Percentiles rank a stretch among this genome's conserved stretches.
These are phyloP conservation scores for Euplagia quadripunctaria DNA, from an alignment of 2,888 invertebrate genomes.

Conservation along the genomic window DNA sequence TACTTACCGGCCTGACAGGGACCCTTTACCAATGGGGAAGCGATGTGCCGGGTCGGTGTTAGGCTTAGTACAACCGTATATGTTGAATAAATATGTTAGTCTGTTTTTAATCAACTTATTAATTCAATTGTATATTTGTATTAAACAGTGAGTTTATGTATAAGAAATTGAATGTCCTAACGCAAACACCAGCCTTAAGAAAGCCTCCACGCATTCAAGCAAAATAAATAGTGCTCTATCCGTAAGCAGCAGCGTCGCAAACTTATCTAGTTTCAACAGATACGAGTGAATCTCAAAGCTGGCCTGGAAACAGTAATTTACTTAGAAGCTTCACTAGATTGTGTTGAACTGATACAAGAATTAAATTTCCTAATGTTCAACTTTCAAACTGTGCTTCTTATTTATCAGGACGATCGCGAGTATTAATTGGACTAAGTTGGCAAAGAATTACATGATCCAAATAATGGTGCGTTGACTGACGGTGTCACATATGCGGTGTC, in stretches of 20 bases:
- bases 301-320: constrained; percentile 23
- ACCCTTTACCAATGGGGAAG: no score
- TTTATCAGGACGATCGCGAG: not conserved
- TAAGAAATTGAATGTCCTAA: not conserved
- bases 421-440: not conserved
- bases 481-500: not conserved
- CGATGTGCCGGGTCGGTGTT: no score
- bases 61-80: no score
- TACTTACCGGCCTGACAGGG: no score
- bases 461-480: not conserved
- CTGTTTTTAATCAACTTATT: no score
- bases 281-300: constrained; percentile 12
- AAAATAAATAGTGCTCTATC: not conserved
- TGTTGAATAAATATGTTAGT: no score
- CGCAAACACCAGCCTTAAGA: not conserved
- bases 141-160: no score
- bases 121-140: no score
- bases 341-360: constrained; percentile 13
- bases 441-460: not conserved
- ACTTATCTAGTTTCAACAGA: not conserved
- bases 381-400: not conserved
- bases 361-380: not conserved
- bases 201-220: not conserved
- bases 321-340: constrained; percentile 33
- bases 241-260: not conserved